Evolutionary conservation across 2,113 vertebrate species (phyloP).

Genomic region (Capricornis sumatraensis): DNA sequence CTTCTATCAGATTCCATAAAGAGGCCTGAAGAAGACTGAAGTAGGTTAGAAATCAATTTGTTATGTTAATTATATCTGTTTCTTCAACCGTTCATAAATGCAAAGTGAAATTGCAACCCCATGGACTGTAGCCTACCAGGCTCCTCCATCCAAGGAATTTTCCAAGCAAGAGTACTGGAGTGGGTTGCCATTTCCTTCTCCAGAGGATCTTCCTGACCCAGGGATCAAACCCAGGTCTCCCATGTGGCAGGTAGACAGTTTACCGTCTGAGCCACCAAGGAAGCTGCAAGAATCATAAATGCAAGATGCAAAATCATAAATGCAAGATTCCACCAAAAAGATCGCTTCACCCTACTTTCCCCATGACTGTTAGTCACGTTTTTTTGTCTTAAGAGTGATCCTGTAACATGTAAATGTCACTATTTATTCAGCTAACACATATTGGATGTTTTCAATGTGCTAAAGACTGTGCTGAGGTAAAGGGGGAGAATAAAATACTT

Average conservation of each 20-base stretch:
- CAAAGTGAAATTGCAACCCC: not conserved
- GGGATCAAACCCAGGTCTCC: not conserved
- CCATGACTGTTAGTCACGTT: not conserved
- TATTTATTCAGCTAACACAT: not conserved
- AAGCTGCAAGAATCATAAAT: not conserved
- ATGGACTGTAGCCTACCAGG: not conserved
- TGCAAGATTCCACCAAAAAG: not conserved
- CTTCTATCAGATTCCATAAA: not conserved
- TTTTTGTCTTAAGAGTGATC: not conserved
- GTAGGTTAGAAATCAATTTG: not conserved
- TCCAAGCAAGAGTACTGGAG: not conserved
- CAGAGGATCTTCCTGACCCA: not conserved
- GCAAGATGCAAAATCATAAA: not conserved
- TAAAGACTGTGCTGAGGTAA: not conserved
- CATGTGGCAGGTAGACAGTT: fast-evolving
- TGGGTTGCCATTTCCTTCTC: not conserved
- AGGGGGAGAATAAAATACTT: not conserved
- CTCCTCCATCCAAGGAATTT: not conserved
- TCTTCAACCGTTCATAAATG: not conserved
- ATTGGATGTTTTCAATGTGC: not conserved
- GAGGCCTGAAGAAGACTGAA: not conserved
- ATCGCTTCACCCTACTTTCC: not conserved
- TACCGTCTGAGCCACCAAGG: fast-evolving
- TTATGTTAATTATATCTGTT: not conserved
- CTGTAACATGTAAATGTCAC: not conserved